Conservation (phyloP, 2,888 invertebrate species). For the Magallana nippona region DNA sequence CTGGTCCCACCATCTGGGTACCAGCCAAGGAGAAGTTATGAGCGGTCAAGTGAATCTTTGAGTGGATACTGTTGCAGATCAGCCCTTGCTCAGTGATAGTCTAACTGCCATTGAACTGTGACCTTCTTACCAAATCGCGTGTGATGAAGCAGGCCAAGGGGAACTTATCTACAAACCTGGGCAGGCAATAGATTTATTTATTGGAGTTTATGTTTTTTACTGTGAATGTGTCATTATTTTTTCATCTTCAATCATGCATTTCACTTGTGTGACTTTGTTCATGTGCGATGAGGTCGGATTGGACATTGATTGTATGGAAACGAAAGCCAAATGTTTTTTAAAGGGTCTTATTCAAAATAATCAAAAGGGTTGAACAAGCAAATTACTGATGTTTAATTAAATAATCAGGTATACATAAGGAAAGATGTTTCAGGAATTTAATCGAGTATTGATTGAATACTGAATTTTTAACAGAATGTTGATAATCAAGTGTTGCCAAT, state of each 20-base stretch:
- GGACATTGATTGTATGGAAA: background rate
- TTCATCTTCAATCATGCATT: constrained; percentile 14
- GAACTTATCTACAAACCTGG: constrained; percentile 24
- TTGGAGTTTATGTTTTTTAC: constrained; percentile 24
- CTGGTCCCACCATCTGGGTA: constrained; percentile 97
- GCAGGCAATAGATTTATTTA: constrained; percentile 32
- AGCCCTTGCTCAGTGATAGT: constrained; percentile 10
- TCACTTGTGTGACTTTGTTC: constrained; percentile 4
- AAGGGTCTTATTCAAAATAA: background rate
- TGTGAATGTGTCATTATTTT: constrained; percentile 13
- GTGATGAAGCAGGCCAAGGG: constrained; percentile 13
- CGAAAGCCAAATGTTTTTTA: constrained; percentile 3
- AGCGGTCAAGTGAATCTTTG: constrained; percentile 38
- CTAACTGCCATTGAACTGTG: constrained; percentile 24
- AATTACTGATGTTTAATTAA: background rate
- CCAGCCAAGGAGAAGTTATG: constrained; percentile 89
- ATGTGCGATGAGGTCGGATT: background rate
- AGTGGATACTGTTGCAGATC: constrained; percentile 22
- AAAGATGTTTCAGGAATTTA: background rate
- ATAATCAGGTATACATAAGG: constrained; percentile 20
- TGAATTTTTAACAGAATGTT: background rate
- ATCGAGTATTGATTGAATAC: background rate
- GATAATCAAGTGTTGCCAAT: constrained; percentile 21
- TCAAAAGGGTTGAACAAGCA: background rate
- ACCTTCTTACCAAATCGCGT: constrained; percentile 26